Base-by-base conservation (phyloP, 2,888 invertebrate genomes). In the Empis stercorea region DNA sequence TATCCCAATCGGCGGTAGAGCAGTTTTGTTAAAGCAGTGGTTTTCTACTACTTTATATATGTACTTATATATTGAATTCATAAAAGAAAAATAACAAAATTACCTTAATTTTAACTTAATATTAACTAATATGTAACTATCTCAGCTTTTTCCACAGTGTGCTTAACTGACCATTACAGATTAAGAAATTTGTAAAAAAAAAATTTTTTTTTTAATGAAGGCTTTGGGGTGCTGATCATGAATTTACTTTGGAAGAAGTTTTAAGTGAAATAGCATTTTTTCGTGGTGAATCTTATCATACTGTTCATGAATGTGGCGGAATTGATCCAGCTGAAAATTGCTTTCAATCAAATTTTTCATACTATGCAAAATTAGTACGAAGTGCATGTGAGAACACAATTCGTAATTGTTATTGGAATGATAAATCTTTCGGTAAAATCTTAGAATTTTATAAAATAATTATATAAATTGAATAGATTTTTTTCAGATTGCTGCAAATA, bases 231-330 rank as follows among this genome's bases (percentile, higher is more conserved):
- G 70, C 73, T 13, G 74, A 75, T 3, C 82, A 82, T 53, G 78
- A 81, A 52, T 73, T 78, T 48, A 81, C 83, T 50, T 62, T 84
- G 23, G 84, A 85, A 58, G 84, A 83, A 57, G 76, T 79, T 0
- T 66, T 84, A 0, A 77, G 75, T 57, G 84, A 84, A 60, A 73
- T 84, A 36, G 78, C 77, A 0, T 84, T 76, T 61, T 84, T 79
- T 58, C 75, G 78, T 5, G 84, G 83, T 2, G 66, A 76, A 4
- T 74, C 76, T n/a, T 81, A 79, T 60, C 78, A 76, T 52, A 78
- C 81, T 0, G 64, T 81, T 1, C 75, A 78, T 52, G 71, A 76
- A 17, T 83, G 82, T 57, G 74, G 75, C 13, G 66, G 68, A 1
- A 63, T 69, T 3, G 63, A 73, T 5, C 66, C 71, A 0, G 73